Percentiles rank a stretch among this genome's conserved stretches.
These are phyloP conservation scores for Prionailurus viverrinus DNA, from an alignment of 2,113 vertebrate genomes.

Conservation along the genomic window DNA sequence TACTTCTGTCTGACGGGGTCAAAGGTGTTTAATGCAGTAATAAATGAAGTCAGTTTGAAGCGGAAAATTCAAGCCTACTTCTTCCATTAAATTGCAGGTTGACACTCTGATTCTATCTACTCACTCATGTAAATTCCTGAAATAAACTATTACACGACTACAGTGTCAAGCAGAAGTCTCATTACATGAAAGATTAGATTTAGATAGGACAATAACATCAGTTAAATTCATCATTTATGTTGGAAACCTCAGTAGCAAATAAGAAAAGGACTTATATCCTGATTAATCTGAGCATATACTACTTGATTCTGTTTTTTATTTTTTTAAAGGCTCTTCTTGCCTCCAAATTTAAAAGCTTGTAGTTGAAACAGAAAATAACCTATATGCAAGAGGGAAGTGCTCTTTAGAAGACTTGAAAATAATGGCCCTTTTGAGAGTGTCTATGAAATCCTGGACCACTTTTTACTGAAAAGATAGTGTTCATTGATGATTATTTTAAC, in stretches of 20 bases:
- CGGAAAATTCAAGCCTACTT: slow-evolving; percentile 64
- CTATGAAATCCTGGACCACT: slow-evolving; percentile 32
- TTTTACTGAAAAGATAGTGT: slow-evolving; percentile 9
- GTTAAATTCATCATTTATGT: slow-evolving; percentile 61
- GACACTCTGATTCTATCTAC: slow-evolving; percentile 73
- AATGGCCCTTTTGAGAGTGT: slow-evolving; percentile 25
- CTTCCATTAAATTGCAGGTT: slow-evolving; percentile 65
- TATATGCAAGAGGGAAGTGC: slow-evolving; percentile 33
- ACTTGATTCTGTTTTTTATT: slow-evolving; percentile 39
- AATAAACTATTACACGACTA: slow-evolving; percentile 55
- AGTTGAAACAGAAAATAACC: slow-evolving; percentile 59
- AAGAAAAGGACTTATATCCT: slow-evolving; percentile 34
- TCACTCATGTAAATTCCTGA: slow-evolving; percentile 71
- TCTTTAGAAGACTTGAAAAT: slow-evolving; percentile 54
- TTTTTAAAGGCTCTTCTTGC: background rate
- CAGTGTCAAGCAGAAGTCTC: slow-evolving; percentile 55
- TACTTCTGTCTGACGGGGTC: slow-evolving; percentile 40
- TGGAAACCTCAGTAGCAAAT: slow-evolving; percentile 61
- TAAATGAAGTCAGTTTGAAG: slow-evolving; percentile 71
- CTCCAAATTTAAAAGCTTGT: background rate
- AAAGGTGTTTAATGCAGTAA: slow-evolving; percentile 64
- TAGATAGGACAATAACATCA: slow-evolving; percentile 48
- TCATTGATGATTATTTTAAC: slow-evolving; percentile 40
- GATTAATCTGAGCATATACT: slow-evolving; percentile 53
- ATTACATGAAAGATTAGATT: slow-evolving; percentile 66